Evolutionary conservation across 1,140 invertebrate species (phyloP), one percentile per base, ranked within the genome.

Genomic region (Planococcus citri): DNA sequence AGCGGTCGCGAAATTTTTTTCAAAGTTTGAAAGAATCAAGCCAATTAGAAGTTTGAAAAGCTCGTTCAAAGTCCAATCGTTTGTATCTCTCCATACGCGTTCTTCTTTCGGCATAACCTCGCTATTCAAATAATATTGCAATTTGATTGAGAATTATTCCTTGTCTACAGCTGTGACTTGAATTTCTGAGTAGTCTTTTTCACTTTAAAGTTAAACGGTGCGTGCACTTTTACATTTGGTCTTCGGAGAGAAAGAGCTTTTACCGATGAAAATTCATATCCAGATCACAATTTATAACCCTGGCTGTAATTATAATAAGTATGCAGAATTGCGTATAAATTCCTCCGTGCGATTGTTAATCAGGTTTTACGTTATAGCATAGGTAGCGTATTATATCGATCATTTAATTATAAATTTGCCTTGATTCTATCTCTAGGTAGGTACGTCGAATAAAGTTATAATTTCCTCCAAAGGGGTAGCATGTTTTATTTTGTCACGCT

Each of bases 121-220:
- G 22, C 60, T 27, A 64, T 64, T 64, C 60, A 64, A 64, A 64
- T 64, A 64, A 25, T 64, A 64, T 25, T 51, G 20, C 60, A 64
- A 64, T 64, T 64, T 64, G 60, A 64, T 64, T 64, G 10, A 64
- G 60, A 64, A 64, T 25, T 64, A 64, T 64, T 64, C 14, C 25
- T 64, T 25, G 60, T 20, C 1, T 64, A 22, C 6, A 64, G 60
- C 24, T 64, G 24, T 64, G 60, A 64, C 60, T 64, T 64, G 60
- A 64, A 64, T 64, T 25, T 25, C 41, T 64, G 25, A 24, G 60
- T 64, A 64, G 60, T 25, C 22, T 64, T 64, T 64, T 64, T 64
- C 60, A 64, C 25, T 27, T 64, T 51, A 51, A 51, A 51, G 41
- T 51, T 51, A 51, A 51, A 51, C 41, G 41, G 41, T 51, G 41